These are phyloP conservation scores for Amphimallon solstitiale DNA, from an alignment of 2,888 invertebrate species.

Conservation along the genomic window DNA sequence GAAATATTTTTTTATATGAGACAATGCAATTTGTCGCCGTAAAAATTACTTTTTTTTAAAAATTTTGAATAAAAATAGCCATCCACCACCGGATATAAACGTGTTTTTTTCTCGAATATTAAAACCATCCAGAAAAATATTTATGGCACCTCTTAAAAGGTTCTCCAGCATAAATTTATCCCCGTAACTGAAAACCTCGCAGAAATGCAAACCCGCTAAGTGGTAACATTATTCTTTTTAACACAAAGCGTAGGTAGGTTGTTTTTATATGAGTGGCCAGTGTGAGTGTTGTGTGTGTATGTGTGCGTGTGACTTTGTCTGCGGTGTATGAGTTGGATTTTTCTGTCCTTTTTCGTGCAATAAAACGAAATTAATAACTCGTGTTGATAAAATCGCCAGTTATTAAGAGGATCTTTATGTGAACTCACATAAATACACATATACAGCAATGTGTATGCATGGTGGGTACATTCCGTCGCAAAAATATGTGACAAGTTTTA, in stretches of 20 bases:
- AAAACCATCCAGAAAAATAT: conserved; percentile 37
- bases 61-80: no score
- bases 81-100: neutral
- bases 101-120: conserved; percentile 8
- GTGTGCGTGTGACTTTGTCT: no score
- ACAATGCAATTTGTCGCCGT: no score
- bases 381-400: conserved; percentile 45
- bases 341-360: conserved; percentile 40
- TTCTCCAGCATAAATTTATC: conserved; percentile 47
- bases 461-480: no score
- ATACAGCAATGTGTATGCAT: no score
- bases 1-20: no score
- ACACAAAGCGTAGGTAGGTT: conserved; percentile 43
- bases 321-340: no score
- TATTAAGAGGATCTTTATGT: conserved; percentile 46
- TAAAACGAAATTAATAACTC: conserved; percentile 47
- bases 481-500: no score
- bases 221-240: conserved; percentile 47
- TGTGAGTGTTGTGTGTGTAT: no score
- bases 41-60: no score
- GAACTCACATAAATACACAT: neutral
- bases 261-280: conserved; percentile 15
- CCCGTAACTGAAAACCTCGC: conserved; percentile 45
- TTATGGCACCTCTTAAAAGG: conserved; percentile 46
- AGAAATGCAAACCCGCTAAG: conserved; percentile 45